Evolutionary conservation across 2,113 vertebrate species (phyloP), one percentile per base, ranked within the genome.

Genomic region (Colossoma macropomum): DNA sequence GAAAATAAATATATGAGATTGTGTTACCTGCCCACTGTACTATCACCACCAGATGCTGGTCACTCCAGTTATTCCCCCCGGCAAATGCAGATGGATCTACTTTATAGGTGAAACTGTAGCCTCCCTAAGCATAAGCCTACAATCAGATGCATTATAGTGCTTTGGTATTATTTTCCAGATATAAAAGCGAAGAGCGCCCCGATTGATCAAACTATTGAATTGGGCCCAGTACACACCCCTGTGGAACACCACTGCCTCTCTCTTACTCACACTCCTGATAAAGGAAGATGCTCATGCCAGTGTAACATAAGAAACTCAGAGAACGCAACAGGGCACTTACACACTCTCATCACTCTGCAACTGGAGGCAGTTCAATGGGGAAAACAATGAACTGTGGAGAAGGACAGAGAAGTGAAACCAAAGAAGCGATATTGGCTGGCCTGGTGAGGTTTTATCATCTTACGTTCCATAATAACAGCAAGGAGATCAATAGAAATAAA

Each of bases 91-190:
- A 83, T 60, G 74, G 65, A 30, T 30, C 25, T 83, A 28, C 50
- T 83, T 72, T 38, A 56, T 77, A 68, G 75, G 62, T 50, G 84
- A 74, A 72, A 85, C 12, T 5, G 17, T 28, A 85, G 59, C 80
- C 75, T 81, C 75, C 84, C 79, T 30, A 54, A 65, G 79, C 75
- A 34, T 41, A 77, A n/a, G 27, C 84, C 69, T 30, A 21, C 56
- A 75, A 71, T 68, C 85, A 72, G 66, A 80, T 56, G 59, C 81
- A 77, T 82, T 82, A 68, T 59, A 48, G 30, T 56, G 75, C 52
- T 16, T 41, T 68, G 52, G 81, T 83, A 87, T 87, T 87, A 73
- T 87, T 81, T 82, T 85, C 62, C 75, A 70, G 62, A 75, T 82
- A 68, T 69, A 84, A 84, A 79, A 74, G 34, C 45, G 19, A 70